Percentiles rank a stretch among this genome's conserved stretches.
phyloP scores from a whole-genome alignment of 2,797 vertebrate species.

The Chelon auratus region DNA sequence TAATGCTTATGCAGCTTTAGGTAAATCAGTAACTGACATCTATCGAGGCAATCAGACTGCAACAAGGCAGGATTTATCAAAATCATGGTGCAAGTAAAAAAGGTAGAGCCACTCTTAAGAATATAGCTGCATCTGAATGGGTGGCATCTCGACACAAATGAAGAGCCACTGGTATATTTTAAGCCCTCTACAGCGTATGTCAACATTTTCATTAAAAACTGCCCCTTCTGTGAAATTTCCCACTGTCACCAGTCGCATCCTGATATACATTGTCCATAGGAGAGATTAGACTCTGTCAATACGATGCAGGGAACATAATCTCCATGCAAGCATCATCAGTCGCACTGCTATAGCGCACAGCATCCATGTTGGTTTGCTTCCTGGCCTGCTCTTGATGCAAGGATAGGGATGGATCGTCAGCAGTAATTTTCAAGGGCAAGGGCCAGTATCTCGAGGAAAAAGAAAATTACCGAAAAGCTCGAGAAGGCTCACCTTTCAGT shows the following conservation, averaged over 20 bases:
- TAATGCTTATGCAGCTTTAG: conserved; percentile 39
- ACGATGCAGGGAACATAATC: conserved; percentile 70
- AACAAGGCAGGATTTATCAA: conserved; percentile 8
- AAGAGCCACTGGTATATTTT: conserved; percentile 27
- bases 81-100: conserved; percentile 22
- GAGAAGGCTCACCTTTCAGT: conserved; percentile 77
- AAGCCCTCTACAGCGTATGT: conserved; percentile 29
- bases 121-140: conserved; percentile 42
- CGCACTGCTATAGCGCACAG: conserved; percentile 77
- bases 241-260: conserved; percentile 19
- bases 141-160: conserved; percentile 59
- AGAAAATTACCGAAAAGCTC: background rate
- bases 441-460: conserved; percentile 11
- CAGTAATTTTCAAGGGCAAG: conserved; percentile 61
- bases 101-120: conserved; percentile 1
- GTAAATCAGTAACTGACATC: conserved; percentile 62
- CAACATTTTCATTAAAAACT: conserved; percentile 12
- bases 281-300: conserved; percentile 57
- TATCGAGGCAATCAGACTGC: conserved; percentile 18
- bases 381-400: conserved; percentile 75
- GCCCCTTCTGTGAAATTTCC: conserved; percentile 12
- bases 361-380: conserved; percentile 86
- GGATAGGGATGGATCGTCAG: conserved; percentile 63
- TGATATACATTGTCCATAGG: conserved; percentile 18
- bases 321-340: conserved; percentile 68